Percentiles rank a stretch among this genome's conserved stretches.
Conservation (phyloP, 1,140 invertebrate species). For the Plectrocnemia conspersa region DNA sequence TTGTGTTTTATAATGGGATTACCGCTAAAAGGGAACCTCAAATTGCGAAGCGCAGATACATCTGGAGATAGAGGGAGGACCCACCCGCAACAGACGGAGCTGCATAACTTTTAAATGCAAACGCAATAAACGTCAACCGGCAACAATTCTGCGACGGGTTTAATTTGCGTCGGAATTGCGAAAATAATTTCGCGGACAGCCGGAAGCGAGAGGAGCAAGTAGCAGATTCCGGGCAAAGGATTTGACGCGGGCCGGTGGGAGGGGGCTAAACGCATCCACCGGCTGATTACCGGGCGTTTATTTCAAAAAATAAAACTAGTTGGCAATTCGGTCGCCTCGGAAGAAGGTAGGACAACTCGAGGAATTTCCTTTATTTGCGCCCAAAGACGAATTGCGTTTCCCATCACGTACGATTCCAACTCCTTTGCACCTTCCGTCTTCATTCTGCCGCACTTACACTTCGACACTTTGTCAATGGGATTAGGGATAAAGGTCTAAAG, state of each 20-base stretch:
- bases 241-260: background rate
- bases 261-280: constrained; percentile 1
- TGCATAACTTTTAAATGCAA: background rate
- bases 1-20: constrained; percentile 22
- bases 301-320: background rate
- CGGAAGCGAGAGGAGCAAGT: too few species aligned
- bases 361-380: constrained; percentile 17
- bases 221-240: too few species aligned
- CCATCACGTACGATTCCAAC: constrained; percentile 18
- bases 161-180: too few species aligned
- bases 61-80: too few species aligned
- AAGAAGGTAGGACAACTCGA: constrained; percentile 8
- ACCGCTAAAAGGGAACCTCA: background rate
- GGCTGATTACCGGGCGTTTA: too few species aligned
- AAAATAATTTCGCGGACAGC: too few species aligned
- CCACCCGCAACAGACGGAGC: background rate
- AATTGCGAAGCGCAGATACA: background rate
- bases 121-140: background rate
- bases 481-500: constrained; percentile 22
- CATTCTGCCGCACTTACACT: constrained; percentile 23
- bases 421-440: constrained; percentile 23
- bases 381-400: constrained; percentile 16
- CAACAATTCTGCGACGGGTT: constrained; percentile 2
- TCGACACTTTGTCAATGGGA: constrained; percentile 24
- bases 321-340: background rate